These are phyloP conservation scores for Unio pictorum DNA, from an alignment of 2,888 invertebrate species.

Conservation along the genomic window DNA sequence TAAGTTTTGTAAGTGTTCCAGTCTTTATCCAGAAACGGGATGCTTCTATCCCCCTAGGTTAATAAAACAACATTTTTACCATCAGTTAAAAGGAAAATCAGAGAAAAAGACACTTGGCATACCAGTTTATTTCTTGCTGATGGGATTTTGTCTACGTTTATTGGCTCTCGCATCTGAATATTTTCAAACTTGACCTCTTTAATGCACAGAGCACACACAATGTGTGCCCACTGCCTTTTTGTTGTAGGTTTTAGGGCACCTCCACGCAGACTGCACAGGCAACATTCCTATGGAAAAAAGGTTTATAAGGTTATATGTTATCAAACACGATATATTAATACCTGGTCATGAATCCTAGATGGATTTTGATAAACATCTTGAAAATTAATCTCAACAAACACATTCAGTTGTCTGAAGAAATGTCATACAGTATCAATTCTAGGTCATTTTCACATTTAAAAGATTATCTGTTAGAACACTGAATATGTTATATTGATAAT, in stretches of 20 bases:
- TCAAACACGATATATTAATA: too few species aligned
- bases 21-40: background rate
- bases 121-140: slow-evolving; percentile 60
- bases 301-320: too few species aligned
- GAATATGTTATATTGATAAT: too few species aligned
- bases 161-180: slow-evolving; percentile 62
- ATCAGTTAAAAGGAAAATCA: background rate
- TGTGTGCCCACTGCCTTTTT: slow-evolving; percentile 71
- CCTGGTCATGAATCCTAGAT: too few species aligned
- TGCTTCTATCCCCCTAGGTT: background rate
- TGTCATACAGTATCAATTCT: too few species aligned
- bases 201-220: slow-evolving; percentile 71
- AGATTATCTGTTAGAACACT: too few species aligned
- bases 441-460: too few species aligned
- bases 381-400: too few species aligned
- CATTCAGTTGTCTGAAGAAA: too few species aligned
- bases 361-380: too few species aligned
- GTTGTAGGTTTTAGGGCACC: slow-evolving; percentile 72
- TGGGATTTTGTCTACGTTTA: slow-evolving; percentile 59
- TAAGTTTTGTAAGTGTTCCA: background rate
- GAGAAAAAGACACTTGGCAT: slow-evolving; percentile 22
- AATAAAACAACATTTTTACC: background rate
- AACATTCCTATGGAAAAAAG: slow-evolving; percentile 71
- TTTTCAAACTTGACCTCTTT: slow-evolving; percentile 70
- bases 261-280: slow-evolving; percentile 75